These are phyloP conservation scores for Mystacornis crossleyi DNA, from an alignment of 2,113 vertebrate genomes.

Conservation along the genomic window DNA sequence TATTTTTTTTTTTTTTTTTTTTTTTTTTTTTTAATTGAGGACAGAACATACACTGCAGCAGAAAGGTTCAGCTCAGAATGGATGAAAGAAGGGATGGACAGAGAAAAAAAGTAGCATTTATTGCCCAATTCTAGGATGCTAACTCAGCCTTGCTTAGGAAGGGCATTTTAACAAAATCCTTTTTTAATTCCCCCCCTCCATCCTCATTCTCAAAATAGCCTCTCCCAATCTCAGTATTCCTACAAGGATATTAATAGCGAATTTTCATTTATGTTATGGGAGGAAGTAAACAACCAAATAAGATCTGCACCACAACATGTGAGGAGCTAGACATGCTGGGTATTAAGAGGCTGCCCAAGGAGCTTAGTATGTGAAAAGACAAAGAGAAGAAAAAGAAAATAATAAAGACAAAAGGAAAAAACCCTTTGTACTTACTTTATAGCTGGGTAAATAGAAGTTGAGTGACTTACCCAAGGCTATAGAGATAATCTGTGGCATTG, in stretches of 20 bases:
- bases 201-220: conserved; percentile 8
- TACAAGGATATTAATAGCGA: not conserved
- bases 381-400: not conserved
- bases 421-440: not conserved
- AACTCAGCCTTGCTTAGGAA: not conserved
- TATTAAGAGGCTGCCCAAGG: not conserved
- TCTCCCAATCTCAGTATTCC: not conserved
- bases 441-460: not conserved
- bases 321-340: not conserved
- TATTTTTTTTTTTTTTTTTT: not conserved
- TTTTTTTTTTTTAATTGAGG: not conserved
- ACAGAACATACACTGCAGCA: not conserved
- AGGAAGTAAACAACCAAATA: not conserved
- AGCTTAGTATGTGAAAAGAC: not conserved
- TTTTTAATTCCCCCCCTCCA: rapidly evolving
- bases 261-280: not conserved
- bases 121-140: not conserved
- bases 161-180: not conserved
- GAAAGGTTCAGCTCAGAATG: not conserved
- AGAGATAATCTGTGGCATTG: not conserved
- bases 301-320: not conserved
- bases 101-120: not conserved
- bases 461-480: not conserved
- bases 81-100: not conserved
- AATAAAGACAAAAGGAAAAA: not conserved